Evolutionary conservation across 2,113 vertebrate species (phyloP), one percentile per base, ranked within the genome.

Genomic region (Rattus rattus): DNA sequence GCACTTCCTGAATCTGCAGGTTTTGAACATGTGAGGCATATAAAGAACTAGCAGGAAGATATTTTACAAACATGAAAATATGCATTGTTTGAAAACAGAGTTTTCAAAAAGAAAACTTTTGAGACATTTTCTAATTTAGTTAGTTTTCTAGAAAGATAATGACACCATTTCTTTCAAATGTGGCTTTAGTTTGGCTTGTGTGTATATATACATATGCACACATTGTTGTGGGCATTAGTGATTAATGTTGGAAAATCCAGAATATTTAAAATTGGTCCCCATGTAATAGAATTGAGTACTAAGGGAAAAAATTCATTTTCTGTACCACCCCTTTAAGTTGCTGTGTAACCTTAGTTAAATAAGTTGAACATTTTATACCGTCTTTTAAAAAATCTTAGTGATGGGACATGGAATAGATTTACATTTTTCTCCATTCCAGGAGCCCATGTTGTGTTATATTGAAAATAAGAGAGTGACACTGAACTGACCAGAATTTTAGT

Each of bases 21-120:
- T 94, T 97, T 90, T 69, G 96, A 75, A 97, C 47, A 95, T 2
- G 93, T 90, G 79, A 94, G 56, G 24, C 17, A 88, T n/a, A 1
- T 76, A 6, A n/a, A 84, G 5, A 59, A 94, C 9, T 80, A 11
- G 47, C 26, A 94, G 43, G 24, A 2, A 92, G 84, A 52, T 96
- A 7, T 94, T 80, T 59, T 39, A 76, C 3, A 87, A 90, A 94
- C 43, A 43, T 43, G 43, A 43, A 43, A 43, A 43, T 43, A 43
- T 43, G 43, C 43, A 43, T 43, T 43, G 43, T 43, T 43, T 43
- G 43, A 43, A 43, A 43, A 83, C 7, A 92, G 36, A 87, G 9
- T 80, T 88, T 95, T 91, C 33, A 1, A 26, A 73, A 39, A n/a
- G 39, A 65, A 93, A 95, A 67, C 72, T 19, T 86, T 84, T 92